These are phyloP conservation scores for Lutraria lutraria DNA, from an alignment of 2,888 invertebrate species.

Conservation along the genomic window DNA sequence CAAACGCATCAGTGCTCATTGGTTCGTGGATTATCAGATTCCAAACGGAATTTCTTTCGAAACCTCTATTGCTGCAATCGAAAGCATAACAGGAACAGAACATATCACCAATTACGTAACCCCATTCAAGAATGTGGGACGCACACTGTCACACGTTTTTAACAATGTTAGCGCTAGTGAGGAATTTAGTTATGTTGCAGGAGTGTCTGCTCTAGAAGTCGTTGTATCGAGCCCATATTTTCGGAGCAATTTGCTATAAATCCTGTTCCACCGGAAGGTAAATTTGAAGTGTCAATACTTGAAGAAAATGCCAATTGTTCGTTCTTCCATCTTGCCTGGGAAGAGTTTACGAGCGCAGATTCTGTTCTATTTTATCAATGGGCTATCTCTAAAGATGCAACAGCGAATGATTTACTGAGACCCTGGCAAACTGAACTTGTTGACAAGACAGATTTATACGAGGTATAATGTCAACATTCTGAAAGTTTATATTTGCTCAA, in stretches of 20 bases:
- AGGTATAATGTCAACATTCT: background rate
- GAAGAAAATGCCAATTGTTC: background rate
- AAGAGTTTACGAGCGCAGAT: background rate
- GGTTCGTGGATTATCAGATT: background rate
- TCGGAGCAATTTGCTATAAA: background rate
- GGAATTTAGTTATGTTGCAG: background rate
- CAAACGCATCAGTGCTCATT: background rate
- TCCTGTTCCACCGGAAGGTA: background rate
- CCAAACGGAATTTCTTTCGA: background rate
- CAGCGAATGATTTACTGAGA: background rate
- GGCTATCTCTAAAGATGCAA: slow-evolving; percentile 28
- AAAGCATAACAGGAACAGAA: background rate
- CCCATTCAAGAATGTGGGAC: background rate
- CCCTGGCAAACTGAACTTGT: slow-evolving; percentile 17
- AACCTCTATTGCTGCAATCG: background rate
- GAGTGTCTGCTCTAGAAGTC: background rate
- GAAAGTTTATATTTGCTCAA: too few species aligned
- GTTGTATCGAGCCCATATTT: background rate
- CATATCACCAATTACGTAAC: background rate
- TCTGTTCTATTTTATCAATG: slow-evolving; percentile 35
- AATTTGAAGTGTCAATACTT: background rate
- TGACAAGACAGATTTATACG: background rate
- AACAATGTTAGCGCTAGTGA: background rate
- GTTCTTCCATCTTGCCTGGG: background rate
- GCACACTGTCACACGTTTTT: background rate